Evolutionary conservation across 2,113 vertebrate genomes (phyloP).

Genomic region (Castor canadensis): DNA sequence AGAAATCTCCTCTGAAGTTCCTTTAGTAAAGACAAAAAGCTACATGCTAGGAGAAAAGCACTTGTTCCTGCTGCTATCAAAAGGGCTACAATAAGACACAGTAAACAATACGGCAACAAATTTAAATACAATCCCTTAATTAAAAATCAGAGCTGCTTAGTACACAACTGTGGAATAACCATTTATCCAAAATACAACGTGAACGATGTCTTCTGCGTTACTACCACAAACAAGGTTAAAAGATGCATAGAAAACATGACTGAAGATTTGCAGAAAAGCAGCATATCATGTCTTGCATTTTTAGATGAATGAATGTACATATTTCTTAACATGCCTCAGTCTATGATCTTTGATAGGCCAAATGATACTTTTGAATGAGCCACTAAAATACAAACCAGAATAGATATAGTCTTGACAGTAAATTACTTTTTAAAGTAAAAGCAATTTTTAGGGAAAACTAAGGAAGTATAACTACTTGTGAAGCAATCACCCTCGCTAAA

Average conservation of each 20-base stretch:
- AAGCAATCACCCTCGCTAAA: neutral
- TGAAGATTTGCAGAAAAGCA: slow-evolving; percentile 35
- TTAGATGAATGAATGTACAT: neutral
- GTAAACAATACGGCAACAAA: slow-evolving; percentile 26
- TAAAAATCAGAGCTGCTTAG: slow-evolving; percentile 34
- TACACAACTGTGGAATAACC: neutral
- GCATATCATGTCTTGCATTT: neutral
- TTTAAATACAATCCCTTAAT: slow-evolving; percentile 14
- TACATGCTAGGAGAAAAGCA: neutral
- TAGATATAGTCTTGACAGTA: slow-evolving; percentile 31
- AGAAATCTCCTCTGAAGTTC: slow-evolving; percentile 13
- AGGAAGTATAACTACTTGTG: neutral
- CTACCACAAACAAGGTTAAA: slow-evolving; percentile 2
- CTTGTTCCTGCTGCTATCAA: slow-evolving; percentile 3
- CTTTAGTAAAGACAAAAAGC: slow-evolving; percentile 41
- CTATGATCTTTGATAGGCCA: slow-evolving; percentile 7
- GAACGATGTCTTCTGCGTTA: neutral
- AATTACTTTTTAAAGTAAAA: slow-evolving; percentile 24
- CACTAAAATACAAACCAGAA: slow-evolving; percentile 20
- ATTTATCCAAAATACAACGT: slow-evolving; percentile 34
- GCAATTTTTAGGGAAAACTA: neutral
- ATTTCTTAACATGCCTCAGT: slow-evolving; percentile 37
- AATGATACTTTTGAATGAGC: slow-evolving; percentile 19
- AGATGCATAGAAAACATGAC: neutral
- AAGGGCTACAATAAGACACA: slow-evolving; percentile 3